Percentiles rank a stretch among this genome's conserved stretches.
These are phyloP conservation scores for Notospermus geniculatus DNA, from an alignment of 1,140 invertebrate species.

Conservation along the genomic window DNA sequence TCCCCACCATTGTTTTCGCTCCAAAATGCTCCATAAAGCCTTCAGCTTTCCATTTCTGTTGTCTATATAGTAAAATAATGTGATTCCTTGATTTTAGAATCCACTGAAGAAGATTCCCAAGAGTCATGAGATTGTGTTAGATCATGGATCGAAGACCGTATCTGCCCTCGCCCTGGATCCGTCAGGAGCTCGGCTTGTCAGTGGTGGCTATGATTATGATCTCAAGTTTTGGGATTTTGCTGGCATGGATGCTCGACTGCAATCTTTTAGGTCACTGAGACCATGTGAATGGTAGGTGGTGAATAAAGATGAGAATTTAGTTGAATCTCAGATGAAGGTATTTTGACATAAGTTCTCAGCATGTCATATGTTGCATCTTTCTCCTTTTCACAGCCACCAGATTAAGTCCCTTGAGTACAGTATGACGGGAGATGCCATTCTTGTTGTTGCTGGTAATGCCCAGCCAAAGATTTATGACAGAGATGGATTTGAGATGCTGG, in stretches of 20 bases:
- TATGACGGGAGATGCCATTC: conserved; percentile 87
- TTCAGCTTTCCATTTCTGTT: too few species aligned
- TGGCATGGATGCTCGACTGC: conserved; percentile 89
- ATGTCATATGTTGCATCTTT: too few species aligned
- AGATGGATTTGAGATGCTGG: conserved; percentile 92
- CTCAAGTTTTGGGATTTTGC: conserved; percentile 97
- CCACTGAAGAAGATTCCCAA: conserved; percentile 69
- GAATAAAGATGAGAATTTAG: too few species aligned
- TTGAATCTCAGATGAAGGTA: too few species aligned
- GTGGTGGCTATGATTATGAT: conserved; percentile 91
- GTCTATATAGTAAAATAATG: too few species aligned
- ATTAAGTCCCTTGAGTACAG: conserved; percentile 90
- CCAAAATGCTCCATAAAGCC: too few species aligned
- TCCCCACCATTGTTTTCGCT: too few species aligned
- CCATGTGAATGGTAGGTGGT: conserved; percentile 81
- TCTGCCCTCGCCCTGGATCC: conserved; percentile 87
- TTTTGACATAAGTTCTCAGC: too few species aligned
- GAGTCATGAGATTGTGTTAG: conserved; percentile 76
- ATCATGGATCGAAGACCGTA: conserved; percentile 82
- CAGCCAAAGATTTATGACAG: conserved; percentile 90
- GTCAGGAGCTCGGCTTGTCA: conserved; percentile 85
- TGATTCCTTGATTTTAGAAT: conserved; percentile 32
- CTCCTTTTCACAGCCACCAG: conserved; percentile 65
- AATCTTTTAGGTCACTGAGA: conserved; percentile 85
- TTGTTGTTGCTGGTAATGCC: conserved; percentile 85